Percentiles rank a stretch among this genome's conserved stretches.
Evolutionary conservation across 2,113 vertebrate genomes (phyloP).

Genomic region (Aviceda subcristata): DNA sequence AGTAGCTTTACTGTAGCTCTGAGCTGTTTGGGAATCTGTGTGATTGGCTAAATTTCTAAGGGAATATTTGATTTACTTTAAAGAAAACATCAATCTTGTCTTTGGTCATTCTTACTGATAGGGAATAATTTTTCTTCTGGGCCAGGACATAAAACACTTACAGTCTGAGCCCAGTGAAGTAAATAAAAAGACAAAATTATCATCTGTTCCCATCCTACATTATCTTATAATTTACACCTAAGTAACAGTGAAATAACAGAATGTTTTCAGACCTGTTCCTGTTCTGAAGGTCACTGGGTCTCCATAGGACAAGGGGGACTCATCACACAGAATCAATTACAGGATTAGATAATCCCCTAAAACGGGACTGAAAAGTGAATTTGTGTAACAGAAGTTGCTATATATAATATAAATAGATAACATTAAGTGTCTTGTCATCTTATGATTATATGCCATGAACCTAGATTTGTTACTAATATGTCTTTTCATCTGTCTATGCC

Average conservation of each 20-base stretch:
- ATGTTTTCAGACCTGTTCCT: slow-evolving; percentile 47
- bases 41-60: background rate
- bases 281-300: slow-evolving; percentile 7
- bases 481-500: slow-evolving; percentile 39
- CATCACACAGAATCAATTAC: slow-evolving; percentile 21
- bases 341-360: slow-evolving; percentile 51
- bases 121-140: background rate
- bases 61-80: background rate
- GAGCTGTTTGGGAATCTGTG: background rate
- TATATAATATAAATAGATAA: slow-evolving; percentile 55
- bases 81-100: background rate
- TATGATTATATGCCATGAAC: slow-evolving; percentile 42
- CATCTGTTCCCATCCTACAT: slow-evolving; percentile 33
- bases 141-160: background rate
- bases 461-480: slow-evolving; percentile 18
- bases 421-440: slow-evolving; percentile 48
- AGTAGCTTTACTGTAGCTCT: background rate
- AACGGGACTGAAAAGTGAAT: slow-evolving; percentile 61
- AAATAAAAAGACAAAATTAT: slow-evolving; percentile 53
- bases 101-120: slow-evolving; percentile 8
- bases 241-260: slow-evolving; percentile 62
- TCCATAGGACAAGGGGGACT: background rate
- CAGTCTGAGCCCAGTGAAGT: slow-evolving; percentile 37
- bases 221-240: slow-evolving; percentile 65
- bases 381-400: slow-evolving; percentile 57